A percentile compares a stretch with the other conserved stretches of the same genome.
Evolutionary conservation across 2,113 vertebrate species (phyloP).

Genomic region (Anolis carolinensis): DNA sequence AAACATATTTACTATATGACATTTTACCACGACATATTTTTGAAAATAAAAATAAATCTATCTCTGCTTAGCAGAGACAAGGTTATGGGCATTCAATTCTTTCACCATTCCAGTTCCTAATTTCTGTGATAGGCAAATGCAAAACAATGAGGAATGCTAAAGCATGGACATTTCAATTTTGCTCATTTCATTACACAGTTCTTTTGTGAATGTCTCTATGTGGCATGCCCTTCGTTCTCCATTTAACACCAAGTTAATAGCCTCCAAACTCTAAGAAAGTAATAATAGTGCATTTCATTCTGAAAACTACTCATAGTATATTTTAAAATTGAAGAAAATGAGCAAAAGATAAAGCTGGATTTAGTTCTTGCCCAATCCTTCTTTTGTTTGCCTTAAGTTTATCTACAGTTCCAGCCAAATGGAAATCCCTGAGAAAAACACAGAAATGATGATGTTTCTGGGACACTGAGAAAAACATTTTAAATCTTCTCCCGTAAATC

Average conservation of each 20-base stretch:
- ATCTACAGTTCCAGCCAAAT: conserved; percentile 43
- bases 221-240: neutral
- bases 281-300: neutral
- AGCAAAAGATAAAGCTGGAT: conserved; percentile 26
- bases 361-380: conserved; percentile 36
- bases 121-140: rapidly evolving
- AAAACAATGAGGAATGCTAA: neutral
- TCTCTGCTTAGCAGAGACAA: neutral
- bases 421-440: neutral
- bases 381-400: conserved; percentile 44
- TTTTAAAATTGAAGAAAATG: neutral
- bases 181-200: neutral
- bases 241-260: neutral
- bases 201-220: neutral
- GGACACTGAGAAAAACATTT: conserved; percentile 20
- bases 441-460: neutral
- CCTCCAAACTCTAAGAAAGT: neutral
- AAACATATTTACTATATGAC: neutral
- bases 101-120: neutral
- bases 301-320: neutral
- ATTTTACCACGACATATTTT: neutral
- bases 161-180: rapidly evolving
- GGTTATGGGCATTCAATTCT: neutral
- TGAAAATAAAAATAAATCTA: neutral
- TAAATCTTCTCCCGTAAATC: neutral